A percentile compares a stretch with the other conserved stretches of the same genome.
phyloP scores from a whole-genome alignment of 2,888 invertebrate species.

The Calameuta pallipes region DNA sequence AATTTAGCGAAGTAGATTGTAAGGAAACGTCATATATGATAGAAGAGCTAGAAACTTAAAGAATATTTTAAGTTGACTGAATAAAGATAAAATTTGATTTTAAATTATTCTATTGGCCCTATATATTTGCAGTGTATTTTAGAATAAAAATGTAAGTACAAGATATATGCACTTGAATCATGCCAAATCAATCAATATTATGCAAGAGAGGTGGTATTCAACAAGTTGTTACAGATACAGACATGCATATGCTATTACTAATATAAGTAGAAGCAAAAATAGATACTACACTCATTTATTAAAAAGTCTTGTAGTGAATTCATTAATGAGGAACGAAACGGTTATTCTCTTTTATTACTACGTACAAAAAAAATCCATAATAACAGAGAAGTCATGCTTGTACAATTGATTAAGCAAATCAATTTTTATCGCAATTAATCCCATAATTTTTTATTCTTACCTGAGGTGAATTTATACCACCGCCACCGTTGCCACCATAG shows the following conservation, averaged over 20 bases:
- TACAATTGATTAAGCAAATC: neutral
- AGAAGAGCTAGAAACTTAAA: neutral
- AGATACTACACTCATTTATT: neutral
- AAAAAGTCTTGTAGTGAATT: neutral
- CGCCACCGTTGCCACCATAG: conserved; percentile 42
- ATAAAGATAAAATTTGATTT: neutral
- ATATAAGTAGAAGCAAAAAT: neutral
- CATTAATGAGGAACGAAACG: neutral
- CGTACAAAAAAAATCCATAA: neutral
- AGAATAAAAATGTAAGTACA: neutral
- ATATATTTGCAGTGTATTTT: neutral
- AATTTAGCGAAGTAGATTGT: neutral
- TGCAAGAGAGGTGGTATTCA: conserved; percentile 57
- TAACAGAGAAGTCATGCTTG: neutral
- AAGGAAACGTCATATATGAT: neutral
- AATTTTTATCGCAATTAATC: neutral
- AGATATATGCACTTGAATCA: conserved; percentile 1
- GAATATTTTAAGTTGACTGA: neutral
- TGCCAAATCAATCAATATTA: conserved; percentile 6
- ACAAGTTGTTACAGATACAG: conserved; percentile 60
- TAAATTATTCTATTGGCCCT: neutral
- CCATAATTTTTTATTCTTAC: conserved; percentile 35
- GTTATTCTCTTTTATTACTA: neutral
- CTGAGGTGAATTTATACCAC: conserved; percentile 57
- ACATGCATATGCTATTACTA: neutral